phyloP scores from a whole-genome alignment of 2,888 invertebrate species.

The Balanococcus diminutus region DNA sequence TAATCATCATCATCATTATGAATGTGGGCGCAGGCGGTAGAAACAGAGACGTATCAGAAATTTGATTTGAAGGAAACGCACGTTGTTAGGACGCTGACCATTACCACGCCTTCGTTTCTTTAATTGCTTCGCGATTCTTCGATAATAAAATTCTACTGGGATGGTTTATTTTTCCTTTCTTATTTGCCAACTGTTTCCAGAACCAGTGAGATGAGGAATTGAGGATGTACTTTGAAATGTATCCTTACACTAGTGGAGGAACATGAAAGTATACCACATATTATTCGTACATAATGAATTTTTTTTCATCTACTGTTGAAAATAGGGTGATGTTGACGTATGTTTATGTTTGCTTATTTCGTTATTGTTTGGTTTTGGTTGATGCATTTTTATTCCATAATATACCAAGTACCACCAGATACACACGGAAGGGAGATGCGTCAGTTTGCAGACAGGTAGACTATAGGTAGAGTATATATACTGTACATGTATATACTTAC shows the following conservation, averaged over 20 bases:
- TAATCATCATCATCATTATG: conserved; percentile 1
- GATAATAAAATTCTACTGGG: not conserved
- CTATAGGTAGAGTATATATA: conserved; percentile 25
- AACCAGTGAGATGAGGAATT: not conserved
- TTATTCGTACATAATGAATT: conserved; percentile 9
- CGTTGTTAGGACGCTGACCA: conserved; percentile 22
- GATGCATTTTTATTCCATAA: not conserved
- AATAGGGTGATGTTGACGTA: not conserved
- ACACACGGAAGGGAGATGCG: not conserved
- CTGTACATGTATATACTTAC: conserved; percentile 43
- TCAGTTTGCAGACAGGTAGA: not conserved
- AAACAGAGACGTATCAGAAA: not conserved
- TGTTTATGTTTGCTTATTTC: conserved; percentile 22
- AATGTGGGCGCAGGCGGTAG: not conserved
- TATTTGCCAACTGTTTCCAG: conserved; percentile 43
- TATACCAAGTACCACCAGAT: not conserved
- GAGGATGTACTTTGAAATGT: not conserved
- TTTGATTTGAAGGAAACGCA: not conserved
- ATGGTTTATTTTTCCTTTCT: not conserved
- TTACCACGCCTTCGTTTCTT: conserved; percentile 35
- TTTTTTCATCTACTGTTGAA: not conserved
- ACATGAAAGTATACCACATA: not conserved
- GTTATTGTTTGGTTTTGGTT: not conserved
- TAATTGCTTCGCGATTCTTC: conserved; percentile 40
- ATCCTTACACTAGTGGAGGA: not conserved